Base-by-base conservation (phyloP, 2,797 vertebrate genomes). In the Leptatherina wallacei region DNA sequence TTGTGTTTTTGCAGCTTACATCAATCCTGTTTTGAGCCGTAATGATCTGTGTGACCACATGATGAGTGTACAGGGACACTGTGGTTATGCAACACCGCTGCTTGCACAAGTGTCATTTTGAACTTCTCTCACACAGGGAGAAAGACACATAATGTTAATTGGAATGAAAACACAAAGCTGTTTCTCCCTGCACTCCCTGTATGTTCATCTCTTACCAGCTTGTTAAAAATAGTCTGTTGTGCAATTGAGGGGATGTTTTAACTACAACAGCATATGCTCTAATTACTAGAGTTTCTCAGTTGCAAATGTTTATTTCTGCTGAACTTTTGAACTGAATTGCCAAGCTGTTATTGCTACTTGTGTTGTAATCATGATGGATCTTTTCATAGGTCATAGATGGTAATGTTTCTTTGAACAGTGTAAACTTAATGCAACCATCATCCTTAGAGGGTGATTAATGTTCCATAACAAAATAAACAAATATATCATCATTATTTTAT, bases 31-130 rank as follows among this genome's bases (percentile, higher is more conserved):
- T 87, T 58, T 85, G 77, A 82, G 72, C 60, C 59, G 67, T 66
- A 81, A 81, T 82, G 83, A 89, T 90, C 71, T 73, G 78, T 80
- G 77, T 80, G 85, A 82, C 81, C 66, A 68, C 82, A 70, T 69
- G 79, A 77, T 72, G 82, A 85, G 77, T 79, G 78, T 66, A 40
- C 71, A 71, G 77, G 76, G 78, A 83, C 73, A 52, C 49, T 12
- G 69, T 13, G 12, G 73, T 92, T 89, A 91, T 56, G 81, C 84
- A 88, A 92, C 78, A 61, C 66, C 42, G 72, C 73, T 73, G 78
- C 69, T 78, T 77, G 81, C 58, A 65, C 84, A 69, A 86, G 77
- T 82, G 83, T 85, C 83, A 83, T 78, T 72, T 82, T 86, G 69
- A 85, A 85, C 81, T 81, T 78, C 58, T 72, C 82, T 81, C 84